A percentile compares a stretch with the other conserved stretches of the same genome.
Evolutionary conservation across 2,113 vertebrate species (phyloP).

Genomic region (Crocuta crocuta): DNA sequence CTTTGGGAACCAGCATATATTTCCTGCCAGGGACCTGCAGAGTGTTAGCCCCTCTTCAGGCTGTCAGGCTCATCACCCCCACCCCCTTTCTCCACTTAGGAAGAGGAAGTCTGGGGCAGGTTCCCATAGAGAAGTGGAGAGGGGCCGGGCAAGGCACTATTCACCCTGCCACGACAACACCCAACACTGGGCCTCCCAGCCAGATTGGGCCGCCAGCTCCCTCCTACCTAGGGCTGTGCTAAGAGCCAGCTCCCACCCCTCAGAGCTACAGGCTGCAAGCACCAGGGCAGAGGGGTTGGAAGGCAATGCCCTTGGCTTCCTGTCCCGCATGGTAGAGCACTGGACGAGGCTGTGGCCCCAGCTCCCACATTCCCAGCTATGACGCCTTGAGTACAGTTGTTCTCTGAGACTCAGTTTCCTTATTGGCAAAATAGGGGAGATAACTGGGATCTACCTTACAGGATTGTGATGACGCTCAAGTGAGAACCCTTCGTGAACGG

Average conservation of each 20-base stretch:
- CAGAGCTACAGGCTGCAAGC: not conserved
- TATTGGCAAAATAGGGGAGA: not conserved
- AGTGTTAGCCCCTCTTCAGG: conserved; percentile 78
- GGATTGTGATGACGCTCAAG: not conserved
- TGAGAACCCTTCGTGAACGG: not conserved
- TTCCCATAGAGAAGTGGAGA: conserved; percentile 46
- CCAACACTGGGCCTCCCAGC: not conserved
- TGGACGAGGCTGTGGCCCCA: not conserved
- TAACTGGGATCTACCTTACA: not conserved
- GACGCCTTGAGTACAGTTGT: not conserved
- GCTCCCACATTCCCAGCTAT: not conserved
- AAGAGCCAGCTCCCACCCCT: not conserved
- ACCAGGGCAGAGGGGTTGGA: not conserved
- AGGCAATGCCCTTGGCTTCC: not conserved
- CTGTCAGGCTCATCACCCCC: conserved; percentile 81
- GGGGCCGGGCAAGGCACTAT: not conserved
- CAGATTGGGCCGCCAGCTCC: not conserved
- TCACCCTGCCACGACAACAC: conserved; percentile 1
- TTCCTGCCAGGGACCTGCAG: conserved; percentile 81
- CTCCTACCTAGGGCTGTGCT: not conserved
- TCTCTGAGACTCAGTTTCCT: not conserved
- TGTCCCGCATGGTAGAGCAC: not conserved
- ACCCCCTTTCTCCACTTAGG: conserved; percentile 60
- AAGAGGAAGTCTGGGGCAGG: conserved; percentile 74
- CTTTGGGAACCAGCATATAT: conserved; percentile 79